Base-by-base conservation (phyloP, 64 coral and sea anemone species). In the Dendronephthya gigantea region DNA sequence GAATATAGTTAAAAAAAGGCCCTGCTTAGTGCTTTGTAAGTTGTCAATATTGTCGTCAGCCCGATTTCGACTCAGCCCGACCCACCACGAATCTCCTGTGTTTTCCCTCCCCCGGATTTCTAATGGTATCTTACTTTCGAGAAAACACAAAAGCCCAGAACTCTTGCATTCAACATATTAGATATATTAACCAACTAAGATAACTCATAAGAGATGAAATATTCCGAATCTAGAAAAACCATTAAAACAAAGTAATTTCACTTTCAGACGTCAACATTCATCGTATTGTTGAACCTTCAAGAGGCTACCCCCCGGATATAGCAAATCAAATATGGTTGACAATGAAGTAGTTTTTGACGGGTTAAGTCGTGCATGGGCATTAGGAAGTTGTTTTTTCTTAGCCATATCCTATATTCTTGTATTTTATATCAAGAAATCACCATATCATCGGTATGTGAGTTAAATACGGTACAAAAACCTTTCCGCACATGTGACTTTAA, bases 381-480 rank as follows among this genome's bases (percentile, higher is more conserved):
- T 93, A 23, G 47, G 89, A 35, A 81, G 92, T 11, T 98, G 95
- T 85, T 74, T 98, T 19, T 75, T 98, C 16, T 66, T 98, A 16
- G 92, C 95, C 4, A 87, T 98, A 6, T 72, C 50, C 41, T 98
- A 98, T 87, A 92, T 98, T 31, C 87, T 83, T 55, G 93, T 92
- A 84, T 85, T 98, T 23, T 98, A 98, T 88, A 86, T 98, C 55
- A 89, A 91, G 50, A 93, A 85, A 48, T 93, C 95, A 37, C 92
- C 92, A 16, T 90, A 91, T 27, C 92, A 92, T 6, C 93, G 95
- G 95, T 85, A 83, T 35, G 89, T 88, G 13, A 59, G 29, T 35
- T 9, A 12, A 40, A 19, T 58, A 6, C 41, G 11, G 11, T 45
- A 45, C 41, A 45, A 45, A 45, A 11, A 45, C 4, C 4, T n/a